Conservation (phyloP, 1,140 invertebrate genomes). For the Paramacrobiotus metropolitanus region DNA sequence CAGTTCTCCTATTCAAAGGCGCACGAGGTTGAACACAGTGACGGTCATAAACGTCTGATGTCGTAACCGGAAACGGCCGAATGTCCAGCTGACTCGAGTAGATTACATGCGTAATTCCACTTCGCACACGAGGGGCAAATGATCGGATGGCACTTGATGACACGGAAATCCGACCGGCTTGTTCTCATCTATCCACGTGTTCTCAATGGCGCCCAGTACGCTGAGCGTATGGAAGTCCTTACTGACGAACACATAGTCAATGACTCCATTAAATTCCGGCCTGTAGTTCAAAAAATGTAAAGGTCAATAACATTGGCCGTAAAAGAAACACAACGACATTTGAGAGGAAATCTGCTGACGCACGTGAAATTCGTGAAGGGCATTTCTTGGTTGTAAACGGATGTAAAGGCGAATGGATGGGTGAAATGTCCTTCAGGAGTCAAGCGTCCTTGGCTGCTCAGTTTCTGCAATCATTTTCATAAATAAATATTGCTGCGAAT, state of each 20-base stretch:
- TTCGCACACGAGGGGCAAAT: constrained; percentile 83
- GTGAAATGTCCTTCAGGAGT: constrained; percentile 5
- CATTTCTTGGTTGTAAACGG: constrained; percentile 12
- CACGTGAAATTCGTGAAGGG: constrained; percentile 6
- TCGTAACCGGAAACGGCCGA: no score
- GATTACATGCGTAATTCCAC: constrained; percentile 46
- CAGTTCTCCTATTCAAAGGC: no score
- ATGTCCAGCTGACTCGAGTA: no score
- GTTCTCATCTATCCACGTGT: constrained; percentile 78
- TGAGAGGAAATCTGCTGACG: no score
- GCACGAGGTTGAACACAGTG: no score
- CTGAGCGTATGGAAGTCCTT: constrained; percentile 81
- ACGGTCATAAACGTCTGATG: no score
- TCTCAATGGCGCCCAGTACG: constrained; percentile 67
- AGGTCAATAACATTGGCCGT: no score
- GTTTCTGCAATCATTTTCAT: no score
- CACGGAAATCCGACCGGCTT: constrained; percentile 94
- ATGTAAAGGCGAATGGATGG: constrained; percentile 6
- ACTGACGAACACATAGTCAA: constrained; percentile 97
- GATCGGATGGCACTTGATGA: constrained; percentile 93
- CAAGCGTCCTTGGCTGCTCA: constrained; percentile 25
- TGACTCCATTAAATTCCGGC: constrained; percentile 97
- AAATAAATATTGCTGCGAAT: no score
- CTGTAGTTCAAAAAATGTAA: constrained; percentile 37
- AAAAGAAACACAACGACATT: no score